Percentiles rank a stretch among this genome's conserved stretches.
These are phyloP conservation scores for Euplagia quadripunctaria DNA, from an alignment of 2,888 invertebrate species.

Conservation along the genomic window DNA sequence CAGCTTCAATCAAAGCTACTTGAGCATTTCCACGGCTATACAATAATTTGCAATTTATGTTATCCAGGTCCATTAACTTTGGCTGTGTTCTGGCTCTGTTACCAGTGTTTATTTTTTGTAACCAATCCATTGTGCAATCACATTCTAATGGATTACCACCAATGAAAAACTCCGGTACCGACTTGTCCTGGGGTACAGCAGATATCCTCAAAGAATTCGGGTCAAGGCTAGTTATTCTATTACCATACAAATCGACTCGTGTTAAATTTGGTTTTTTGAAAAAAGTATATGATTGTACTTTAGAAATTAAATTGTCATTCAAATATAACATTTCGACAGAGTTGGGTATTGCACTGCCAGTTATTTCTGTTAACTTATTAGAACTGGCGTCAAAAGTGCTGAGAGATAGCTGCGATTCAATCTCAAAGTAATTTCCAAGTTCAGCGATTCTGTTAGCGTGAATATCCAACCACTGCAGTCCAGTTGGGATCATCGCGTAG, in stretches of 20 bases:
- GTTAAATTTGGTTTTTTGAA: conserved; percentile 95
- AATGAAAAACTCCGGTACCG: conserved; percentile 93
- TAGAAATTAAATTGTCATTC: conserved; percentile 93
- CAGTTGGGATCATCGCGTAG: conserved; percentile 94
- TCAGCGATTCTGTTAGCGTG: conserved; percentile 94
- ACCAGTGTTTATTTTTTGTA: conserved; percentile 93
- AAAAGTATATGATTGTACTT: conserved; percentile 95
- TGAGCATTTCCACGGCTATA: conserved; percentile 92
- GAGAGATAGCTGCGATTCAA: conserved; percentile 92
- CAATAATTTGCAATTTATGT: conserved; percentile 93
- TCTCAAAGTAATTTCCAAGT: conserved; percentile 94
- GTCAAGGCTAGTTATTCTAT: conserved; percentile 92
- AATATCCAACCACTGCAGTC: conserved; percentile 94
- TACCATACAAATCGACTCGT: conserved; percentile 93
- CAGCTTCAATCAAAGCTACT: conserved; percentile 92
- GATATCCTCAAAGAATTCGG: conserved; percentile 92
- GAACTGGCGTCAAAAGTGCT: conserved; percentile 94
- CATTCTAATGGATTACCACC: conserved; percentile 95
- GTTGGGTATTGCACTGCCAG: conserved; percentile 94
- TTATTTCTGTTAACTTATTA: conserved; percentile 93
- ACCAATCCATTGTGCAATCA: conserved; percentile 97
- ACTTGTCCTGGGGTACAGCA: conserved; percentile 90
- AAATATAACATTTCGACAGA: conserved; percentile 93
- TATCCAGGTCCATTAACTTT: conserved; percentile 93
- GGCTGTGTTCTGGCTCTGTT: conserved; percentile 93